Evolutionary conservation across 1,140 invertebrate genomes (phyloP).

Genomic region (Bradysia coprophila): DNA sequence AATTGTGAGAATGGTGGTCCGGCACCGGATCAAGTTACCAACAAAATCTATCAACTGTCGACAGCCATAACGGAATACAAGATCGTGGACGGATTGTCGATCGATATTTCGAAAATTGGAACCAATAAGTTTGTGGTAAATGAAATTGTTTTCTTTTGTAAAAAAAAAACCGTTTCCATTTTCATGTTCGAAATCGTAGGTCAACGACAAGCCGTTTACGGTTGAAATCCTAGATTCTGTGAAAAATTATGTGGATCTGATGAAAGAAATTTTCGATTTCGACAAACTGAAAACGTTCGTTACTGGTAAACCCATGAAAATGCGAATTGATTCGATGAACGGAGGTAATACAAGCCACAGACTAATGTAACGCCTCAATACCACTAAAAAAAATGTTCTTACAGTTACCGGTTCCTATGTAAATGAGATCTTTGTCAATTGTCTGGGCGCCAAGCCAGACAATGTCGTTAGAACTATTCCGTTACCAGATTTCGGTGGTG

Average conservation of each 20-base stretch:
- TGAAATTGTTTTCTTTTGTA: background rate
- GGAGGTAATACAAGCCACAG: too few species aligned
- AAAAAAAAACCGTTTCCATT: slow-evolving; percentile 1
- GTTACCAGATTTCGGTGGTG: slow-evolving; percentile 86
- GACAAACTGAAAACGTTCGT: slow-evolving; percentile 54
- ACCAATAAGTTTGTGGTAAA: slow-evolving; percentile 33
- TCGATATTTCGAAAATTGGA: slow-evolving; percentile 57
- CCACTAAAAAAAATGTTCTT: too few species aligned
- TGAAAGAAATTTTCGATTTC: slow-evolving; percentile 99
- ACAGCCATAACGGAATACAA: slow-evolving; percentile 63
- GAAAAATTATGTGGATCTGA: slow-evolving; percentile 71
- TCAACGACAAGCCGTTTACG: slow-evolving; percentile 53
- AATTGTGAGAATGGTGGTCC: slow-evolving; percentile 95
- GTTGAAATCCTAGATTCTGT: slow-evolving; percentile 89
- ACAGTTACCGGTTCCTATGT: slow-evolving; percentile 94
- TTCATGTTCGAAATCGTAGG: slow-evolving; percentile 22
- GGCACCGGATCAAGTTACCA: slow-evolving; percentile 79
- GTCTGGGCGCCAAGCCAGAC: slow-evolving; percentile 52
- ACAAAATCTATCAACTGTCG: slow-evolving; percentile 72
- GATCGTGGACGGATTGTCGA: slow-evolving; percentile 53
- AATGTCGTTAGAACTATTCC: slow-evolving; percentile 58
- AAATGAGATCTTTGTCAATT: slow-evolving; percentile 68
- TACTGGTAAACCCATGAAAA: slow-evolving; percentile 55
- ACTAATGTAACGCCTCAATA: too few species aligned
- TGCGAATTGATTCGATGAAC: slow-evolving; percentile 87